Evolutionary conservation across 2,797 vertebrate genomes (phyloP).

Genomic region (Enteromius mattozi): DNA sequence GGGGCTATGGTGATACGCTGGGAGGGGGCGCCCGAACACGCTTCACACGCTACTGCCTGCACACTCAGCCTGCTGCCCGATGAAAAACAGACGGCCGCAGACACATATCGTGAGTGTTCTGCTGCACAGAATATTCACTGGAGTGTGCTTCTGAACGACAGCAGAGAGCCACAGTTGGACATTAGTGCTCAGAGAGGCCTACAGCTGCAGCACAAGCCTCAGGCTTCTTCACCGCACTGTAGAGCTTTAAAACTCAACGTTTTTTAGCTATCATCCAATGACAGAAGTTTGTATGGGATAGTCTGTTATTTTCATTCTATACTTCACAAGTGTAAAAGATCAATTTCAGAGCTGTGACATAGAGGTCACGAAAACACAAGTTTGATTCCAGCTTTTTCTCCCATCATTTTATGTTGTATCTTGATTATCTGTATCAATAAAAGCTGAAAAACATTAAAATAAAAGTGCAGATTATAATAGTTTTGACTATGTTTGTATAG

Average conservation of each 20-base stretch:
- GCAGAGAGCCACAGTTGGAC: constrained; percentile 67
- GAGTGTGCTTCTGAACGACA: constrained; percentile 73
- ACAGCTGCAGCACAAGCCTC: constrained; percentile 29
- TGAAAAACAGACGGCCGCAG: constrained; percentile 85
- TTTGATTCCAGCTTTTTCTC: neutral
- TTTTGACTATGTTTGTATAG: neutral
- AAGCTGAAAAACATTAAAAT: neutral
- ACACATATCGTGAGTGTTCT: constrained; percentile 74
- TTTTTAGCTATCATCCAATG: neutral
- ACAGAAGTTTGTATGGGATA: neutral
- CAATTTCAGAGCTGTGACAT: neutral
- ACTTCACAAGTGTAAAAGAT: neutral
- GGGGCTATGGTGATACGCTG: constrained; percentile 73
- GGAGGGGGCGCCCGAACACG: constrained; percentile 70
- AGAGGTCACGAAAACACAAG: neutral
- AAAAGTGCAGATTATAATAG: neutral
- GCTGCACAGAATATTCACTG: constrained; percentile 78
- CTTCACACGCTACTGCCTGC: constrained; percentile 88
- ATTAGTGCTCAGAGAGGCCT: constrained; percentile 25
- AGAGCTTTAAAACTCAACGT: neutral
- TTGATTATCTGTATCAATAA: neutral
- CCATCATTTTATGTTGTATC: neutral
- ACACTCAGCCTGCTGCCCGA: constrained; percentile 74
- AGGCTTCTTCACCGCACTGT: constrained; percentile 18
- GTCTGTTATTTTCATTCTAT: neutral